Conservation (phyloP, 2,888 invertebrate species). For the Epirrhoe alternata region DNA sequence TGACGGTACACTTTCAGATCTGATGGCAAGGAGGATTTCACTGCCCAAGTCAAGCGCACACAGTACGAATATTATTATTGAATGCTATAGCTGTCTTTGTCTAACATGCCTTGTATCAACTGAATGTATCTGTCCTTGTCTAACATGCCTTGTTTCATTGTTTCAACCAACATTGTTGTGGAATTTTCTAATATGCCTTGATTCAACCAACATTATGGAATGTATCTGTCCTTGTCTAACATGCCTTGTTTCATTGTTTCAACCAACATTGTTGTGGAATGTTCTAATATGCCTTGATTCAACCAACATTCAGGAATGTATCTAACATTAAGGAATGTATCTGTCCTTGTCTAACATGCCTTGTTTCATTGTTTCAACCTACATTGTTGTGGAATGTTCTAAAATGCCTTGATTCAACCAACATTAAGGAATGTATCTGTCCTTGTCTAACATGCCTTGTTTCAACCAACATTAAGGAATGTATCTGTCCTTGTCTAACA, state of each 20-base stretch:
- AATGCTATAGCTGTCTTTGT: constrained; percentile 27
- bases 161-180: constrained; percentile 7
- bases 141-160: constrained; percentile 19
- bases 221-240: no score
- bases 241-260: no score
- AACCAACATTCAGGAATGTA: background rate
- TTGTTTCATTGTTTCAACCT: no score
- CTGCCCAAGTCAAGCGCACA: constrained; percentile 80
- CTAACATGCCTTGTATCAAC: constrained; percentile 16
- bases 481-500: constrained; percentile 21
- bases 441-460: background rate
- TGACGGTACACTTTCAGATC: constrained; percentile 73
- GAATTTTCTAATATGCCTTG: background rate
- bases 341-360: no score
- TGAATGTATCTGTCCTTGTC: constrained; percentile 19
- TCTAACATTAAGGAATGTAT: constrained; percentile 4
- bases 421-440: background rate
- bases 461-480: background rate
- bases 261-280: no score
- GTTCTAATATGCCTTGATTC: no score
- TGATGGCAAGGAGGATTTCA: constrained; percentile 78
- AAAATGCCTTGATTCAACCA: no score
- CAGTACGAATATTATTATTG: constrained; percentile 68
- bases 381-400: no score
- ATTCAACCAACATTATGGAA: no score